These are phyloP conservation scores for Parnassius mnemosyne DNA, from an alignment of 2,888 invertebrate species.

Conservation along the genomic window DNA sequence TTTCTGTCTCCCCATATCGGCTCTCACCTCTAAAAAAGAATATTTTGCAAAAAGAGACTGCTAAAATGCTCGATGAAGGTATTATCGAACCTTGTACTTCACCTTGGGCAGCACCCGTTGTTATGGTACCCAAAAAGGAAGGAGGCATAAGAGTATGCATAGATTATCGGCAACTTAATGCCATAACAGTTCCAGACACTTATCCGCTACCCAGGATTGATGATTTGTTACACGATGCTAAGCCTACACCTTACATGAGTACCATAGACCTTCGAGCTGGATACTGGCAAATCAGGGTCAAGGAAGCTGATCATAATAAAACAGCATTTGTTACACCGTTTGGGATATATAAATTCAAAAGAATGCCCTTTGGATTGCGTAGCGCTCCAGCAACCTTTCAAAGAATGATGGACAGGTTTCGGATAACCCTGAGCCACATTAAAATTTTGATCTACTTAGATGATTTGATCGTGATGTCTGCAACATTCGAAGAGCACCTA, in stretches of 20 bases:
- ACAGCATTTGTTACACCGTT: constrained; percentile 24
- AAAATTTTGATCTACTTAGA: constrained; percentile 37
- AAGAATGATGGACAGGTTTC: constrained; percentile 40
- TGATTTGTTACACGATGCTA: constrained; percentile 14
- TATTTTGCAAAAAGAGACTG: not conserved
- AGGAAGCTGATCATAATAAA: not conserved
- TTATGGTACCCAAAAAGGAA: constrained; percentile 46
- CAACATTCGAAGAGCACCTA: constrained; percentile 34
- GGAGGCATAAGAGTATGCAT: constrained; percentile 42
- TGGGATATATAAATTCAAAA: constrained; percentile 39
- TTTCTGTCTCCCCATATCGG: no score
- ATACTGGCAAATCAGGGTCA: not conserved
- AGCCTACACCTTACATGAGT: not conserved
- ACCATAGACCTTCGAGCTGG: not conserved
- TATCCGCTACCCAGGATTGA: not conserved
- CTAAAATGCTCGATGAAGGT: not conserved
- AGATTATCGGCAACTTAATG: constrained; percentile 38
- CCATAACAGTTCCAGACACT: not conserved
- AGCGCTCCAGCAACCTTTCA: constrained; percentile 37
- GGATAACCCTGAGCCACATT: constrained; percentile 28
- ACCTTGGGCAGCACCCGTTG: constrained; percentile 48
- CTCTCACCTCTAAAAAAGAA: no score
- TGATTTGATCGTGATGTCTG: constrained; percentile 40
- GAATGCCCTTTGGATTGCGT: constrained; percentile 47
- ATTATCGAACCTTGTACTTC: constrained; percentile 37